phyloP scores from a whole-genome alignment of 64 coral and sea anemone species.

The Orbicella faveolata region DNA sequence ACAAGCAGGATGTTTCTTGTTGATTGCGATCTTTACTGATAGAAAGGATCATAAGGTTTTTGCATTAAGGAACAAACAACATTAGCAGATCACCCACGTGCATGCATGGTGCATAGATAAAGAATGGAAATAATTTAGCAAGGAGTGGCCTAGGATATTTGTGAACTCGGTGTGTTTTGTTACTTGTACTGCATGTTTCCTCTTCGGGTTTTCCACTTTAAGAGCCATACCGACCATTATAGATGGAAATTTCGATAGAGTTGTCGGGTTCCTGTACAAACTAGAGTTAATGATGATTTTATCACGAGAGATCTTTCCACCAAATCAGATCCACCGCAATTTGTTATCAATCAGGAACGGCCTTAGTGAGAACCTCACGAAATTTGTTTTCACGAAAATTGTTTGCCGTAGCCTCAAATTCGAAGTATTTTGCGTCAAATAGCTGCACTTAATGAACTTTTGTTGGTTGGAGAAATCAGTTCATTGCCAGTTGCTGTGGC shows the following conservation, averaged over 20 bases:
- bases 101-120: not conserved
- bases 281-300: conserved; percentile 1
- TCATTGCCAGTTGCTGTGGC: not conserved
- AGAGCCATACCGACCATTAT: too few relatives aligned
- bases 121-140: not conserved
- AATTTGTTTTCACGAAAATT: not conserved
- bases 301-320: not conserved
- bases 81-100: not conserved
- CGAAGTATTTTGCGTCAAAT: not conserved
- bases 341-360: not conserved
- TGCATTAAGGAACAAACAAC: not conserved
- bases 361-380: not conserved
- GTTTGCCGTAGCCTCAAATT: not conserved
- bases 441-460: too few relatives aligned
- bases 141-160: too few relatives aligned
- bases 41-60: not conserved
- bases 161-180: too few relatives aligned
- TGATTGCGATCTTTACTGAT: conserved; percentile 6
- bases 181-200: too few relatives aligned
- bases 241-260: too few relatives aligned
- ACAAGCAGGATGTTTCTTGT: not conserved
- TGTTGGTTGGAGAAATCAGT: too few relatives aligned
- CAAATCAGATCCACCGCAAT: not conserved
- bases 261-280: not conserved
- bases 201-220: too few relatives aligned